Percentiles rank a stretch among this genome's conserved stretches.
phyloP scores from a whole-genome alignment of 2,797 vertebrate genomes.

The Gymnoscopelus braueri region DNA sequence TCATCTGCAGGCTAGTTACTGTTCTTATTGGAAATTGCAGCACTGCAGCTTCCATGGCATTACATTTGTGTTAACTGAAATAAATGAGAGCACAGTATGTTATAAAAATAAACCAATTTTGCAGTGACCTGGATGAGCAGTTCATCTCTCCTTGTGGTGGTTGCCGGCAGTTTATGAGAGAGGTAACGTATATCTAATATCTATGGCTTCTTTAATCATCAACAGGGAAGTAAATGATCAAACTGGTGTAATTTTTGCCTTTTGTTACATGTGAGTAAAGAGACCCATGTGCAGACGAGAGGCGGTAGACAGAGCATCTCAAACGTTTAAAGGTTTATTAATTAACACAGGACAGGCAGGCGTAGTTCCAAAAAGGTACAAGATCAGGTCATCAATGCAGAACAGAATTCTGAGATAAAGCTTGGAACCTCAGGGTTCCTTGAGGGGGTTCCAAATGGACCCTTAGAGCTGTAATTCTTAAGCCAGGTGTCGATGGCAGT shows the following conservation, averaged over 20 bases:
- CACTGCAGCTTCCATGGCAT: too few relatives aligned
- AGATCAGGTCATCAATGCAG: neutral
- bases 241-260: neutral
- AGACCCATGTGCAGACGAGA: neutral
- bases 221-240: neutral
- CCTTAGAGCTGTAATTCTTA: neutral
- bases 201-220: neutral
- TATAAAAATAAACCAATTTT: constrained; percentile 3
- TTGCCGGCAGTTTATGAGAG: constrained; percentile 88
- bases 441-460: neutral
- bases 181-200: constrained; percentile 69
- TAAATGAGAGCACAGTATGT: too few relatives aligned
- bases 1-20: too few relatives aligned
- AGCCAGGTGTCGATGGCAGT: neutral
- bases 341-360: too few relatives aligned
- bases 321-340: too few relatives aligned
- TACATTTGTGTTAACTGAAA: too few relatives aligned
- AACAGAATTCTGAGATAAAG: neutral
- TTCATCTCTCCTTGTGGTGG: constrained; percentile 84
- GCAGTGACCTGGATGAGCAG: constrained; percentile 76
- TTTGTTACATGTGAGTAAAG: neutral
- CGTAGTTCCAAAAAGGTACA: neutral
- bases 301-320: neutral
- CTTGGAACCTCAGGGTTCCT: neutral
- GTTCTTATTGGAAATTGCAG: too few relatives aligned